Evolutionary conservation across 2,113 vertebrate species (phyloP).

Genomic region (Dromas ardeola): DNA sequence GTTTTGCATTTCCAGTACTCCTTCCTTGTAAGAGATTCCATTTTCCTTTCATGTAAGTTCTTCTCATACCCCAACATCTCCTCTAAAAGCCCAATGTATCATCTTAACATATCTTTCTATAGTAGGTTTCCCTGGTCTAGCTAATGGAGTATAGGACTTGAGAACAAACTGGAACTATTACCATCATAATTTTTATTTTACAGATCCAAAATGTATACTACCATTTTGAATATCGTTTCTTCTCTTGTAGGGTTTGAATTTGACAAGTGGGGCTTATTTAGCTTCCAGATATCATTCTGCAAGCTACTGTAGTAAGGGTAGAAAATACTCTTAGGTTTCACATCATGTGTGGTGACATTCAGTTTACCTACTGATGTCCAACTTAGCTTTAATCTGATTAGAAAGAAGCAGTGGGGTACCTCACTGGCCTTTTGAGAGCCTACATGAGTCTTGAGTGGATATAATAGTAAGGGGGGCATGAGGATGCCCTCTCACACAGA

Average conservation of each 20-base stretch:
- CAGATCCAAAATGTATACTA: not conserved
- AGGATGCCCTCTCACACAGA: not conserved
- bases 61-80: not conserved
- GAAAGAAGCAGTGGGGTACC: not conserved
- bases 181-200: not conserved
- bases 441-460: fast-evolving
- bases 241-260: not conserved
- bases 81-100: not conserved
- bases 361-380: not conserved
- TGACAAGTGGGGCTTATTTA: not conserved
- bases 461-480: no score
- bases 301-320: not conserved
- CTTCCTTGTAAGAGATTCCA: not conserved
- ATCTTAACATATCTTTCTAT: not conserved
- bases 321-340: not conserved
- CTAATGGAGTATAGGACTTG: not conserved
- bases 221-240: not conserved
- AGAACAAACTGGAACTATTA: not conserved
- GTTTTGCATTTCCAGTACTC: not conserved
- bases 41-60: not conserved
- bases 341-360: not conserved
- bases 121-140: not conserved
- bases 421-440: not conserved
- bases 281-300: not conserved
- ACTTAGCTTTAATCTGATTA: not conserved